These are phyloP conservation scores for Neodiprion pinetum DNA, from an alignment of 1,140 invertebrate species.

Conservation along the genomic window DNA sequence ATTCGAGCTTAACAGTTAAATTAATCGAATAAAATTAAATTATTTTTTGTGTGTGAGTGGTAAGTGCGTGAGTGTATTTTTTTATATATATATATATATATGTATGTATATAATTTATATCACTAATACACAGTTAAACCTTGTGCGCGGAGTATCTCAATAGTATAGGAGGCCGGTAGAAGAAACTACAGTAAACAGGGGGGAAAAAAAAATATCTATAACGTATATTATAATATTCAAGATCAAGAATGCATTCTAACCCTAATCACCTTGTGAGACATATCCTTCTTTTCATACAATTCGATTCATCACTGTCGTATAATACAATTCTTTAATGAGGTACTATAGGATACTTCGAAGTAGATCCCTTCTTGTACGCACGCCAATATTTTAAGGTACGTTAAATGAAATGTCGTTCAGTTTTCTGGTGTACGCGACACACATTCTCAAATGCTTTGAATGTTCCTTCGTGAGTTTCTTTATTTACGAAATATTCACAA, in stretches of 20 bases:
- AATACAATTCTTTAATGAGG: slow-evolving; percentile 10
- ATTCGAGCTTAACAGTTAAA: too few relatives aligned
- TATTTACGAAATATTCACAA: too few relatives aligned
- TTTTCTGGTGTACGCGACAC: too few relatives aligned
- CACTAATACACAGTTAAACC: neutral
- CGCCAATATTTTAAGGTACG: neutral
- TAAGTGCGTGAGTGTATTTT: too few relatives aligned
- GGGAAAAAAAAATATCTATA: neutral
- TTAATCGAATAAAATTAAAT: too few relatives aligned
- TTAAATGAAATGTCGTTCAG: neutral
- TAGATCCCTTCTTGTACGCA: neutral
- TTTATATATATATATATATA: too few relatives aligned
- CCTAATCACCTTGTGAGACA: neutral
- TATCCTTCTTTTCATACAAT: neutral
- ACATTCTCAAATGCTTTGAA: too few relatives aligned
- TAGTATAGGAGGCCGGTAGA: neutral
- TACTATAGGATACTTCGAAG: neutral
- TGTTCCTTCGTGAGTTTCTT: too few relatives aligned
- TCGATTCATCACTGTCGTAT: slow-evolving; percentile 5
- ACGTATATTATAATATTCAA: too few relatives aligned
- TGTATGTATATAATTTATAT: neutral
- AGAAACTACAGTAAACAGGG: slow-evolving; percentile 4
- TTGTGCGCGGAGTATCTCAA: neutral
- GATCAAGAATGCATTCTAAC: neutral
- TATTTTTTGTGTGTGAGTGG: too few relatives aligned